A percentile compares a stretch with the other conserved stretches of the same genome.
Conservation (phyloP, 2,113 vertebrate species). For the Phyllopteryx taeniolatus region DNA sequence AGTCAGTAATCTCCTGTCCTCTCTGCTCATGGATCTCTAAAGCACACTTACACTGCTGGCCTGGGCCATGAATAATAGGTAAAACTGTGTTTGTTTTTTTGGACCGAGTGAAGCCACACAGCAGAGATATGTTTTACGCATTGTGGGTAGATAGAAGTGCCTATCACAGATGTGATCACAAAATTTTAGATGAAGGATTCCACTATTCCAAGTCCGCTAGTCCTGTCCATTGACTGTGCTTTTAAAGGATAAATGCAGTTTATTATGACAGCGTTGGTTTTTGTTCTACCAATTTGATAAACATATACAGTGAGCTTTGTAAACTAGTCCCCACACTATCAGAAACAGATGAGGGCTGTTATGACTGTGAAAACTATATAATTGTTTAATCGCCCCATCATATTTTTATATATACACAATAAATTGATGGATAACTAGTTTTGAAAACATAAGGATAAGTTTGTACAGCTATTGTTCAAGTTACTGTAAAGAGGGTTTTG, state of each 20-base stretch:
- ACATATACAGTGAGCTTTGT: background rate
- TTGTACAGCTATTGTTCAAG: no score
- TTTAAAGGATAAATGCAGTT: background rate
- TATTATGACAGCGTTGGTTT: background rate
- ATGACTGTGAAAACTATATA: no score
- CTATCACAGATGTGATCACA: conserved; percentile 26
- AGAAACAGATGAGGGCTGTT: background rate
- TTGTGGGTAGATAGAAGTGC: conserved; percentile 34
- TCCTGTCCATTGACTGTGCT: background rate
- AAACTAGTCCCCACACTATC: background rate
- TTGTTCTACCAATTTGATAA: background rate
- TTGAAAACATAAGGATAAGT: no score
- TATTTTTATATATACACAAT: no score
- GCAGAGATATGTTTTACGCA: conserved; percentile 4
- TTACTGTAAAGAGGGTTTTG: no score
- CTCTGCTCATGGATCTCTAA: conserved; percentile 2
- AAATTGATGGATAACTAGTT: no score
- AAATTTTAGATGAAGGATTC: conserved; percentile 9
- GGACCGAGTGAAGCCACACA: conserved; percentile 1
- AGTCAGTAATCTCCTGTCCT: conserved; percentile 4
- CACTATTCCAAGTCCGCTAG: background rate
- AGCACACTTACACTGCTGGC: background rate
- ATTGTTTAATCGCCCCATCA: no score
- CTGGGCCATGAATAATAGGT: background rate
- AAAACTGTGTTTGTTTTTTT: background rate